Evolutionary conservation across 2,113 vertebrate genomes (phyloP), one percentile per base, ranked within the genome.

Genomic region (Paraplagusia blochii): DNA sequence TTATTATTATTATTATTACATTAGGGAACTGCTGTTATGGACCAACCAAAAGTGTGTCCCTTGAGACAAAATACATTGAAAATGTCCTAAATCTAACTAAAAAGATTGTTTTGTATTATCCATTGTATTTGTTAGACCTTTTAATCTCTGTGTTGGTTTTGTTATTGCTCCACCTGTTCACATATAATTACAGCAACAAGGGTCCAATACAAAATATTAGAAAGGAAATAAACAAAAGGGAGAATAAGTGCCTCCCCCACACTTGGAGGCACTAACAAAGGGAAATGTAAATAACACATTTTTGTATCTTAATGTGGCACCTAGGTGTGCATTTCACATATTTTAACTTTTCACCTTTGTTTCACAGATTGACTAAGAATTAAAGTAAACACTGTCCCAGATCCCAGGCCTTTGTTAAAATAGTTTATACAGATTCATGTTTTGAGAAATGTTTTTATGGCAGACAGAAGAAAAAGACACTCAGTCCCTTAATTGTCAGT

Each of bases 201-300:
- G 36, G 10, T 3, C 36, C 36, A 10, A 40, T 40, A 40, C 13
- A 40, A 40, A 40, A 11, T 40, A 40, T 40, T 40, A 40, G 38
- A 5, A 13, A 40, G 38, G 38, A 40, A 11, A 40, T 12, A 40
- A 40, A 13, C 11, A 40, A 1, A 40, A 40, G 13, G 9, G 38
- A 40, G 11, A 11, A 35, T 16, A 49, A 54, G 34, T 58, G 22
- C 22, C 53, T 43, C 53, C 22, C 57, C 15, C 17, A 46, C 55
- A 47, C 10, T 44, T 1, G 39, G 49, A 64, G 33, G 12, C 11
- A 0, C 17, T 8, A 52, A 14, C 11, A 54, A 33, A 8, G 17
- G 5, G 29, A 58, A 57, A 15, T 16, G 48, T 35, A 39, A 19
- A 53, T 14, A 42, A 42, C 12, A 13, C 40, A 13, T 13, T 15